phyloP scores from a whole-genome alignment of 2,797 vertebrate species.

The Argentina silus region DNA sequence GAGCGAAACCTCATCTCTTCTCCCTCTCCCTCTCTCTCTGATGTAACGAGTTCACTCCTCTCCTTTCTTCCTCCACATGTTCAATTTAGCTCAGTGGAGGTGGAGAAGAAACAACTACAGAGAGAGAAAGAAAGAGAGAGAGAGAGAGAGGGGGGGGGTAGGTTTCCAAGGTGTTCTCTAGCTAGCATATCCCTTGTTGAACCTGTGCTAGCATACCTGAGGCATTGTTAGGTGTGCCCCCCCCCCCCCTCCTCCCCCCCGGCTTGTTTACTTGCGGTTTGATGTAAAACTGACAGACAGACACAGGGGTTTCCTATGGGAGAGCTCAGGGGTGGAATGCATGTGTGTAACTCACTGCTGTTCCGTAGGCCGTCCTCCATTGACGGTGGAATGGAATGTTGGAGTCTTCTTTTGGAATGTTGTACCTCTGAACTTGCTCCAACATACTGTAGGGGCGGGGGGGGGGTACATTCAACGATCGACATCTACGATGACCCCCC shows the following conservation, averaged over 20 bases:
- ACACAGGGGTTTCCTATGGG: background rate
- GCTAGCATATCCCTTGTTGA: background rate
- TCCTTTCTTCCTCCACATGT: conserved; percentile 1
- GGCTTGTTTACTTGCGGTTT: background rate
- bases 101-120: background rate
- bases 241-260: background rate
- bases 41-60: background rate
- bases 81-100: background rate
- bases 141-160: no score
- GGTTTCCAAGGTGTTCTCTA: no score
- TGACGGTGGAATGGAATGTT: conserved; percentile 9
- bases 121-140: background rate
- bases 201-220: background rate
- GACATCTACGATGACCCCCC: background rate
- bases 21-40: conserved; percentile 1
- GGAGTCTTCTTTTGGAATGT: background rate
- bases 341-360: background rate
- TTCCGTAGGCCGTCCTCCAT: background rate
- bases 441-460: background rate
- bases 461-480: background rate
- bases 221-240: background rate
- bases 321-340: conserved; percentile 4
- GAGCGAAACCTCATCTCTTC: background rate
- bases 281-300: background rate
- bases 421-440: background rate